These are phyloP conservation scores for Eretmochelys imbricata DNA, from an alignment of 2,113 vertebrate species.

Conservation along the genomic window DNA sequence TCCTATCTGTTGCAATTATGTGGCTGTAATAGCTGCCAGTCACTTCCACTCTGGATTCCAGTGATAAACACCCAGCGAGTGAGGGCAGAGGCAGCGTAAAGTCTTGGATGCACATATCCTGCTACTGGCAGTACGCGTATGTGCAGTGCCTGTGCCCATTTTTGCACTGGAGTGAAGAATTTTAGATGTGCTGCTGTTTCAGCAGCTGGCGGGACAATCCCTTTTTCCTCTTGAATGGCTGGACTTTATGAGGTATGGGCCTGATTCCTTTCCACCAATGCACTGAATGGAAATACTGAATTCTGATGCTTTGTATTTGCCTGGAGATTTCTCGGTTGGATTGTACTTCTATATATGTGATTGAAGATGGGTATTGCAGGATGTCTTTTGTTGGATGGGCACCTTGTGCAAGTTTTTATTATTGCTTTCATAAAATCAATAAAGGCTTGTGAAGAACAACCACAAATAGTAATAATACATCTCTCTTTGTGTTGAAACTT, in stretches of 20 bases:
- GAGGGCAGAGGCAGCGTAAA: rapidly evolving
- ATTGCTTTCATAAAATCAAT: slow-evolving; percentile 73
- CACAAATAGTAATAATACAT: slow-evolving; percentile 56
- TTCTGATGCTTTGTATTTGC: slow-evolving; percentile 52
- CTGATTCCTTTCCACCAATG: slow-evolving; percentile 6
- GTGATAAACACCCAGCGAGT: not conserved
- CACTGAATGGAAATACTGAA: not conserved
- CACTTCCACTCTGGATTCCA: not conserved
- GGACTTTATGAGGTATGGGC: slow-evolving; percentile 7
- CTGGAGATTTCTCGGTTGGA: slow-evolving; percentile 66
- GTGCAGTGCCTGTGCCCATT: not conserved
- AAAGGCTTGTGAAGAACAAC: slow-evolving; percentile 64
- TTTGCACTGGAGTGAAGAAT: not conserved
- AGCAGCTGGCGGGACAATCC: not conserved
- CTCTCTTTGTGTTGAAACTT: slow-evolving; percentile 26
- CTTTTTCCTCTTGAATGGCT: not conserved
- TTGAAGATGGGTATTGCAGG: slow-evolving; percentile 50
- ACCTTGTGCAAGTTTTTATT: slow-evolving; percentile 59
- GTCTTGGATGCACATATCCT: not conserved
- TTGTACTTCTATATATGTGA: slow-evolving; percentile 60
- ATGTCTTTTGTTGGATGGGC: slow-evolving; percentile 70
- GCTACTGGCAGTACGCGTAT: rapidly evolving
- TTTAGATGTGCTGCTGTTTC: rapidly evolving
- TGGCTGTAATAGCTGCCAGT: not conserved
- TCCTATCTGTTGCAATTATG: not conserved